Percentiles rank a stretch among this genome's conserved stretches.
phyloP scores from a whole-genome alignment of 2,888 invertebrate species.

The Argynnis bischoffii region DNA sequence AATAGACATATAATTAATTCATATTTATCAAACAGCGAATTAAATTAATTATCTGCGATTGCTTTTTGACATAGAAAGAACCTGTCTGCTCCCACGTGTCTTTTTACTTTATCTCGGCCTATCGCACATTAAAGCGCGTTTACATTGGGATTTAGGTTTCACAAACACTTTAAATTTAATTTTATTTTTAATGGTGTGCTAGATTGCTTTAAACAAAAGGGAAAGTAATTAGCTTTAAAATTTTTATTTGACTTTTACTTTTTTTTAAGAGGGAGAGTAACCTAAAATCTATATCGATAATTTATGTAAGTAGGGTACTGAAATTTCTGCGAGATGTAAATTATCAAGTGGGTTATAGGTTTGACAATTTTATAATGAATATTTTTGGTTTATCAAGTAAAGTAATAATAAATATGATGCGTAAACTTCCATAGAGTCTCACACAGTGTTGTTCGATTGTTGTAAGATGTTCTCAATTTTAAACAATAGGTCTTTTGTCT shows the following conservation, averaged over 20 bases:
- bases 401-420: not conserved
- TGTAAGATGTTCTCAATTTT: constrained; percentile 21
- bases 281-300: not conserved
- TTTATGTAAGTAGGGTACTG: constrained; percentile 6
- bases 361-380: no score
- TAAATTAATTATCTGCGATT: not conserved
- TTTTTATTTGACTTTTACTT: constrained; percentile 28
- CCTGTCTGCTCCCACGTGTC: constrained; percentile 57
- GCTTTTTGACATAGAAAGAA: constrained; percentile 63
- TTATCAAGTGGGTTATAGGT: no score
- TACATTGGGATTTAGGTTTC: constrained; percentile 61
- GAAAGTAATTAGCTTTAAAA: constrained; percentile 35
- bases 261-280: constrained; percentile 4
- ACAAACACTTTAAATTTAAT: constrained; percentile 44
- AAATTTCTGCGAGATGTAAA: not conserved
- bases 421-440: not conserved
- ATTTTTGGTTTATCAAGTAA: no score
- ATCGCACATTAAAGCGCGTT: constrained; percentile 46
- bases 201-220: constrained; percentile 33
- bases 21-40: not conserved
- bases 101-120: constrained; percentile 34
- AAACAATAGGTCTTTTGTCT: constrained; percentile 33
- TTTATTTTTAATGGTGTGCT: constrained; percentile 50
- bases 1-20: no score
- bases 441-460: constrained; percentile 5